Percentiles rank a stretch among this genome's conserved stretches.
Conservation (phyloP, 2,113 vertebrate genomes). For the Xyrauchen texanus region DNA sequence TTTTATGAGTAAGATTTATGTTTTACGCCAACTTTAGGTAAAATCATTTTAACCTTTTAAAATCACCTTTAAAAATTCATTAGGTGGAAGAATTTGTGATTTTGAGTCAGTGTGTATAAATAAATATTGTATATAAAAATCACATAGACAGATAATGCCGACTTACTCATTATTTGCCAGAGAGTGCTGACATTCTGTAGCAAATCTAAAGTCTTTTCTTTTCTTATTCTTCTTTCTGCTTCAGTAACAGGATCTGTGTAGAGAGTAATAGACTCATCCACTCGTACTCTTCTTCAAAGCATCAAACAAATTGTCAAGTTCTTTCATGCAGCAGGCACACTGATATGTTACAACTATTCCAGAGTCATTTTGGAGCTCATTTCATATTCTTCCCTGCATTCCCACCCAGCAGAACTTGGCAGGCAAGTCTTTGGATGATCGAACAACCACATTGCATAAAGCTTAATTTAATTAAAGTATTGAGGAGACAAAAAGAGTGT, state of each 20-base stretch:
- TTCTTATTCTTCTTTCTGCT: constrained; percentile 23
- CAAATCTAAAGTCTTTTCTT: not conserved
- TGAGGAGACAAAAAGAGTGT: not conserved
- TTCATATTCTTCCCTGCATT: constrained; percentile 19
- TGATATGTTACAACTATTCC: constrained; percentile 26
- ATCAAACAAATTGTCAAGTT: constrained; percentile 25
- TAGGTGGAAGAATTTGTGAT: too few species aligned
- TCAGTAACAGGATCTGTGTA: constrained; percentile 9
- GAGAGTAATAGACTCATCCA: not conserved
- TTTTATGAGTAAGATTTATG: too few species aligned
- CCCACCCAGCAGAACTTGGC: constrained; percentile 3
- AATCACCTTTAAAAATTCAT: too few species aligned
- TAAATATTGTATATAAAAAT: too few species aligned
- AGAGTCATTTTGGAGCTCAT: constrained; percentile 12
- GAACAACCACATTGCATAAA: constrained; percentile 17
- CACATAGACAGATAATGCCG: too few species aligned
- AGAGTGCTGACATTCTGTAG: too few species aligned
- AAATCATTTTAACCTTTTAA: too few species aligned
- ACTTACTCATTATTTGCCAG: too few species aligned
- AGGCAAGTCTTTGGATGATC: constrained; percentile 16
- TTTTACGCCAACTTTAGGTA: too few species aligned
- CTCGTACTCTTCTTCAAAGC: constrained; percentile 4
- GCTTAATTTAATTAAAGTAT: constrained; percentile 32
- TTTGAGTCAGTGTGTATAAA: too few species aligned
- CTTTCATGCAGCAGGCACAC: constrained; percentile 3